Percentiles rank a stretch among this genome's conserved stretches.
These are phyloP conservation scores for Gryllus longicercus DNA, from an alignment of 2,888 invertebrate genomes.

Conservation along the genomic window DNA sequence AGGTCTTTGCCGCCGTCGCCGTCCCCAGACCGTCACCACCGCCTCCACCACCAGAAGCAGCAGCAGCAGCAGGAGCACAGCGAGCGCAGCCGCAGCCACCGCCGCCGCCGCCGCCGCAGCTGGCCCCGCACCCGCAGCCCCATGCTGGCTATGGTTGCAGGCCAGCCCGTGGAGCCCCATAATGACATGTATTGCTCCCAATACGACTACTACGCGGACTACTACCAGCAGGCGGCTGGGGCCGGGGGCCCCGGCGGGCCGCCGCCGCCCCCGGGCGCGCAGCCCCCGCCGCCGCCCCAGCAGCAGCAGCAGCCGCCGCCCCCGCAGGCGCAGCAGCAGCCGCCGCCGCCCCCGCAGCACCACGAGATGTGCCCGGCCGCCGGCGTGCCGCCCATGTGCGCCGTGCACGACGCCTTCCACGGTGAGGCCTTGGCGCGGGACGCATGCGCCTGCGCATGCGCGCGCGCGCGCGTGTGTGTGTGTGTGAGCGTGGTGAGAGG, in stretches of 20 bases:
- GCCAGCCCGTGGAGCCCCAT: constrained; percentile 37
- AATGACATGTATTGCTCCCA: constrained; percentile 40
- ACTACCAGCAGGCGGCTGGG: constrained; percentile 36
- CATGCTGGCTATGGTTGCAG: constrained; percentile 40
- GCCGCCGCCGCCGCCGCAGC: constrained; percentile 21
- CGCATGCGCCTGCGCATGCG: too few relatives aligned
- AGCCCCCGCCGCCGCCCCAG: constrained; percentile 65
- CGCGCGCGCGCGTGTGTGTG: too few relatives aligned
- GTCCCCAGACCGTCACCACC: background rate
- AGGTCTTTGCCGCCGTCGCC: background rate
- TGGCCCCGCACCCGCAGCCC: constrained; percentile 29
- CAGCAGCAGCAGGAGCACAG: background rate
- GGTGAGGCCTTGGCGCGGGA: constrained; percentile 55
- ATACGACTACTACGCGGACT: constrained; percentile 39
- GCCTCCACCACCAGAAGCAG: background rate
- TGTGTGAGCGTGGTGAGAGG: background rate
- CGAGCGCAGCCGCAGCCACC: too few relatives aligned
- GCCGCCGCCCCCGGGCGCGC: constrained; percentile 62
- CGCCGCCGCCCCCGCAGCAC: constrained; percentile 34
- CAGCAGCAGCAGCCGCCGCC: constrained; percentile 9
- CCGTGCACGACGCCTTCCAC: constrained; percentile 65
- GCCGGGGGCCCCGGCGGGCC: constrained; percentile 29
- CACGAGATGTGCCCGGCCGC: constrained; percentile 36
- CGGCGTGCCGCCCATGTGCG: constrained; percentile 60
- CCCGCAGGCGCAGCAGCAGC: constrained; percentile 26